Evolutionary conservation across 30 jellyfish, hydroid and myxozoan species (phyloP), one percentile per base, ranked within the genome.

Genomic region (Nemopilema nomurai): DNA sequence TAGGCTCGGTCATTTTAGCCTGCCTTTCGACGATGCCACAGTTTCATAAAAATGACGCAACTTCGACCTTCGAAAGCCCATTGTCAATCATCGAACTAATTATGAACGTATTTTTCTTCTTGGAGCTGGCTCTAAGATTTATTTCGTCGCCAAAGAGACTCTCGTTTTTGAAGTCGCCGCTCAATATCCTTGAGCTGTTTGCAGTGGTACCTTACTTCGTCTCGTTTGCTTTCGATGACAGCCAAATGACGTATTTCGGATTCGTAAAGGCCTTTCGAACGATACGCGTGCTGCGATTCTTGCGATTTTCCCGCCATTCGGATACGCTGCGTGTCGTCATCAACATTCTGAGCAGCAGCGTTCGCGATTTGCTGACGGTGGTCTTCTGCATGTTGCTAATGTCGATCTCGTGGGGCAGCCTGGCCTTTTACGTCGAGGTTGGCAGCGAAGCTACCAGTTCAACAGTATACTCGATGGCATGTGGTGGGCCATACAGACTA

Each of bases 401-500:
- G 87, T 72, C 90, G 1, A 72, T 82, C 9, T 78, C 81, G 21
- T 69, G 97, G 88, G 97, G 89, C 17, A 85, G 95, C 53, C 82
- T 90, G 20, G 88, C 91, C 63, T 90, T 20, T 32, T 90, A 75
- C 81, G 62, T 83, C 62, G 97, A 90, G 78, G 78, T 32, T 49
- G 92, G 90, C 25, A 72, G 74, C 51, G 76, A 31, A 41, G 57
- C 33, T 21, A 68, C 95, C 86, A 71, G 75, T 90, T 90, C 62
- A 29, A 24, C 19, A 90, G 97, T 79, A 90, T 90, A 28, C 95
- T 90, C 13, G 88, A 90, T 69, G 91, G 89, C 0, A 80, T 90
- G 95, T 90, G 97, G 97, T 90, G 97, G 97, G 95, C 94, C 0
- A 79, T 90, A 6, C 97, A 90, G 50, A 85, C 97, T 0, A 77